Evolutionary conservation across 2,888 invertebrate genomes (phyloP), one percentile per base, ranked within the genome.

Genomic region (Scaptomyza cyrtandrae): DNA sequence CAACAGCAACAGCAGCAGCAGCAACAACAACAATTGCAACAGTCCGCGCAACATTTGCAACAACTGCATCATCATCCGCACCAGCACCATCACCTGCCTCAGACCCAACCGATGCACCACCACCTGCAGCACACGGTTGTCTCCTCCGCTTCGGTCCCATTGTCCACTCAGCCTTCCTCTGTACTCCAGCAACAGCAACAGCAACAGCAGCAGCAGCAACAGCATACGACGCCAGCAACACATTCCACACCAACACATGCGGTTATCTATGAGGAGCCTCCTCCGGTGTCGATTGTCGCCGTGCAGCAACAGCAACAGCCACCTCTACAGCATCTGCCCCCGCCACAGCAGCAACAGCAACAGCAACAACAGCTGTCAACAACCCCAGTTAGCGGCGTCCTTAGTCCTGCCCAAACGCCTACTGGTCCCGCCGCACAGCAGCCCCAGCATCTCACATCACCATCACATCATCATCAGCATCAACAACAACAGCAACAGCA

Each of bases 191-290:
- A 81, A 13, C 79, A 80, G 14, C 76, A 78, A 6, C 77, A 78
- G 11, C 78, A 79, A 24, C 82, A 86, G 37, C 77, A 83, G 44
- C 79, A 75, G 2, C 33, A 33, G 33, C 33, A 33, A 2, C 33
- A 79, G 3, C 82, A 93, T 93, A 93, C 93, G 92, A 90, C 91
- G 68, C 92, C 90, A 54, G 90, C 93, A 92, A 93, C 93, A 91
- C 92, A 92, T 93, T 93, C 92, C 92, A 92, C 93, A 90, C 92
- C 93, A 91, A 92, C 92, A 89, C 91, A 90, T 86, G 92, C 93
- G 92, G 94, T 93, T 93, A 93, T 93, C 93, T 94, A 94, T 92
- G 92, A 92, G 90, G 92, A 92, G 90, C 90, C 92, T 78, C 84
- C 91, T 78, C 86, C 91, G 71, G 89, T 90, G 82, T 87, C 90